Percentiles rank a stretch among this genome's conserved stretches.
phyloP scores from a whole-genome alignment of 2,888 invertebrate species.

The Lepidochrysops patricia region DNA sequence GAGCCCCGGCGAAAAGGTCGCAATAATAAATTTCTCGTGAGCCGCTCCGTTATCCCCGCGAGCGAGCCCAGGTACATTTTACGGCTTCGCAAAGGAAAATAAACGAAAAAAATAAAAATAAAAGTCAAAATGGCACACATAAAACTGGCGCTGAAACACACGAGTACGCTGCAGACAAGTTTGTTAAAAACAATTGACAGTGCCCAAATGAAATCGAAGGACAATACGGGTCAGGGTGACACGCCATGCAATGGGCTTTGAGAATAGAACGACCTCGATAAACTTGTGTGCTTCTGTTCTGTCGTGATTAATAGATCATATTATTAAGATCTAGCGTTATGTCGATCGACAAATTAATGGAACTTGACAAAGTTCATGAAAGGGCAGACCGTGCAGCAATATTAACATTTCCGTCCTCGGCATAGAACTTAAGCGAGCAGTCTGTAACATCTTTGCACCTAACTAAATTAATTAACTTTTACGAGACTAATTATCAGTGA shows the following conservation, averaged over 20 bases:
- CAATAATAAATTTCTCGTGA: constrained; percentile 74
- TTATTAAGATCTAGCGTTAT: background rate
- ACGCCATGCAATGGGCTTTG: background rate
- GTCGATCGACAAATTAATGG: constrained; percentile 1
- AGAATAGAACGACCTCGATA: constrained; percentile 4
- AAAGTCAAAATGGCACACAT: constrained; percentile 71
- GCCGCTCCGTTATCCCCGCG: constrained; percentile 68
- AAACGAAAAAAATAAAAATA: constrained; percentile 74
- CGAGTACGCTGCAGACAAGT: constrained; percentile 39
- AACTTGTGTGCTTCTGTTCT: background rate
- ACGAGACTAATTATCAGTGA: too few relatives aligned
- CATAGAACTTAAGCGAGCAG: background rate
- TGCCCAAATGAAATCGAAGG: constrained; percentile 19
- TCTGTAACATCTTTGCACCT: background rate
- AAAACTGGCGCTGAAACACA: constrained; percentile 68
- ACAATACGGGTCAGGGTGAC: background rate
- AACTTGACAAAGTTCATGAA: background rate
- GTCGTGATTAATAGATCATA: constrained; percentile 2
- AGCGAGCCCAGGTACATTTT: constrained; percentile 71
- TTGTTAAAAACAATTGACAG: constrained; percentile 36
- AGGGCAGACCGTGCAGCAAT: background rate
- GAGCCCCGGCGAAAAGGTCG: constrained; percentile 70
- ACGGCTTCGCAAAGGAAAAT: constrained; percentile 71
- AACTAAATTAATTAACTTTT: too few relatives aligned
- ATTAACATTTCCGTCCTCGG: background rate